Conservation (phyloP, 1,140 invertebrate genomes). For the Dendroctonus valens region DNA sequence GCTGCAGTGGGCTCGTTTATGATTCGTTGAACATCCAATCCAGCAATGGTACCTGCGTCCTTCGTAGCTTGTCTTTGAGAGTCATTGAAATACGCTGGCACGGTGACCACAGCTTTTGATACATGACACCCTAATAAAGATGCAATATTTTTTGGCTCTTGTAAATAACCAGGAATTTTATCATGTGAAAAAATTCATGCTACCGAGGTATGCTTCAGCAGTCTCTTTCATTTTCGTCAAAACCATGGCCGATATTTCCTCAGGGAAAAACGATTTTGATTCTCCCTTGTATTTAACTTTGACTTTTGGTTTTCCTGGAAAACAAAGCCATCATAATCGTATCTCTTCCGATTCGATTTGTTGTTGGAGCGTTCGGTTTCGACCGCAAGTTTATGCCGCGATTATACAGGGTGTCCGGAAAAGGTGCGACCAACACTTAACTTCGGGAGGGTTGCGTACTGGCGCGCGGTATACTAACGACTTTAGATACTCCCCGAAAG, state of each 20-base stretch:
- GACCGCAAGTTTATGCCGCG: too few species aligned
- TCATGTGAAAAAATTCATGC: neutral
- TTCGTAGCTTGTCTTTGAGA: constrained; percentile 49
- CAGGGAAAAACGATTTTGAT: constrained; percentile 59
- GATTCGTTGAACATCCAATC: constrained; percentile 66
- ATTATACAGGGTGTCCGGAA: too few species aligned
- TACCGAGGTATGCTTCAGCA: constrained; percentile 52
- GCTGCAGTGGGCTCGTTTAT: constrained; percentile 72
- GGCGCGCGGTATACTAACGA: too few species aligned
- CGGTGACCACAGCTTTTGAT: constrained; percentile 54
- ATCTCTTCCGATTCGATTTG: too few species aligned
- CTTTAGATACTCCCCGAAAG: too few species aligned
- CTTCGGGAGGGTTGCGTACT: too few species aligned
- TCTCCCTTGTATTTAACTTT: constrained; percentile 57
- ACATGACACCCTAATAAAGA: constrained; percentile 34
- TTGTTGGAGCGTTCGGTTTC: neutral
- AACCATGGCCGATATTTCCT: constrained; percentile 80
- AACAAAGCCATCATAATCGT: too few species aligned
- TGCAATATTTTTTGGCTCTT: neutral
- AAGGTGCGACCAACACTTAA: too few species aligned
- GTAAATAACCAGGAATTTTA: neutral
- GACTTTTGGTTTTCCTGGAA: constrained; percentile 57
- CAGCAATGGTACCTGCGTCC: constrained; percentile 59
- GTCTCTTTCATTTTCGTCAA: constrained; percentile 77
- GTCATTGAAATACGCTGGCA: constrained; percentile 50